Evolutionary conservation across 1,140 invertebrate genomes (phyloP).

Genomic region (Saccostrea cuccullata): DNA sequence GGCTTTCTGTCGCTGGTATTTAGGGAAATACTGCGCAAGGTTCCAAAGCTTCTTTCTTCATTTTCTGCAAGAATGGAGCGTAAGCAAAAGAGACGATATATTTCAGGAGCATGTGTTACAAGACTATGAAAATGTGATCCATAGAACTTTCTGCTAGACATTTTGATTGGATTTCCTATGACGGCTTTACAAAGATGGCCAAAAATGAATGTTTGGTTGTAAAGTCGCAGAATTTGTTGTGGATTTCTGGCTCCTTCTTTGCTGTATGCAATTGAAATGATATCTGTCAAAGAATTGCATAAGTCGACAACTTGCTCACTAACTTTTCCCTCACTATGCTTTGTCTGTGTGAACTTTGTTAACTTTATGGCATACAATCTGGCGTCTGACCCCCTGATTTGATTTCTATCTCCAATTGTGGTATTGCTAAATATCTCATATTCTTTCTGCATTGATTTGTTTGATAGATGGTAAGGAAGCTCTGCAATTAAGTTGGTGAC

Average conservation of each 20-base stretch:
- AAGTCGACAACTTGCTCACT: neutral
- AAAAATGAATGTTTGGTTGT: conserved; percentile 44
- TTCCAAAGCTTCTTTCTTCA: conserved; percentile 44
- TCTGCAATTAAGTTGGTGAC: conserved; percentile 26
- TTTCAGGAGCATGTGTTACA: conserved; percentile 21
- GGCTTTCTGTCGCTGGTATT: conserved; percentile 8
- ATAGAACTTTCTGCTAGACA: conserved; percentile 35
- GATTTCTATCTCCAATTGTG: conserved; percentile 30
- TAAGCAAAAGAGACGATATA: conserved; percentile 28
- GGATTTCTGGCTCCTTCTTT: neutral
- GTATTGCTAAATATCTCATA: neutral
- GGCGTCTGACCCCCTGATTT: conserved; percentile 22
- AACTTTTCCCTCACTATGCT: conserved; percentile 16
- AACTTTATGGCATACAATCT: conserved; percentile 28
- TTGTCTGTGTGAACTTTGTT: neutral
- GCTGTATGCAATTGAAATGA: conserved; percentile 37
- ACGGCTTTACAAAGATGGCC: conserved; percentile 20
- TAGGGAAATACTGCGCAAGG: conserved; percentile 21
- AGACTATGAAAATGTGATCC: conserved; percentile 43
- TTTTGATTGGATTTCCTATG: conserved; percentile 39
- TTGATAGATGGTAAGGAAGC: neutral
- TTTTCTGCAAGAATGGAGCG: conserved; percentile 33
- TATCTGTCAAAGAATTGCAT: neutral
- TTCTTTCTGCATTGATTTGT: neutral
- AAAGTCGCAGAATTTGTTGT: conserved; percentile 9